phyloP scores from a whole-genome alignment of 2,888 invertebrate genomes.

The Macrostomum cliftonense region DNA sequence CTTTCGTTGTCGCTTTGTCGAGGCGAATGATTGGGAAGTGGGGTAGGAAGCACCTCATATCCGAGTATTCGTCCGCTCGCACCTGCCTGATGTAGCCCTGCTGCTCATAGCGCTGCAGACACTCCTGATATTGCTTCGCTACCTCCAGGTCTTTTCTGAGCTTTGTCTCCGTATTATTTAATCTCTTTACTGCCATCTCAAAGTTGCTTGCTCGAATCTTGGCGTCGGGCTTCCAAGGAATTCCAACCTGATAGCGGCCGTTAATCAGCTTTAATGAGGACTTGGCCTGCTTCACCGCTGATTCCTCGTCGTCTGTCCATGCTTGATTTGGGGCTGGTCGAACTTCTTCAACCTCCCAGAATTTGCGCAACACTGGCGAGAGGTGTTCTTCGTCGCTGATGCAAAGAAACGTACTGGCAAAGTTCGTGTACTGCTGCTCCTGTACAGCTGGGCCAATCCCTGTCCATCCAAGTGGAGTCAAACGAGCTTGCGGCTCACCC shows the following conservation, averaged over 20 bases:
- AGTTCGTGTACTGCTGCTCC: too few species aligned
- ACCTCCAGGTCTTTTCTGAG: slow-evolving; percentile 8
- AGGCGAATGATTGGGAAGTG: slow-evolving; percentile 5
- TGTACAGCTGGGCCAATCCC: neutral
- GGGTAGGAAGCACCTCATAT: neutral
- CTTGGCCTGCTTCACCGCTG: neutral
- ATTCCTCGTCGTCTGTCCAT: neutral
- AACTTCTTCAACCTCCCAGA: slow-evolving; percentile 1
- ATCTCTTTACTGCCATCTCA: neutral
- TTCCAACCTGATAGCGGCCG: neutral
- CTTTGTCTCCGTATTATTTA: slow-evolving; percentile 10
- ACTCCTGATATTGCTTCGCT: slow-evolving; percentile 5
- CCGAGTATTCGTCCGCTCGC: too few species aligned
- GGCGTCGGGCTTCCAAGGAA: slow-evolving; percentile 2
- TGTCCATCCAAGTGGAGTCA: slow-evolving; percentile 8
- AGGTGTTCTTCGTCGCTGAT: too few species aligned
- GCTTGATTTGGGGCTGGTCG: too few species aligned
- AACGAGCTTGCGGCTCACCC: slow-evolving; percentile 1
- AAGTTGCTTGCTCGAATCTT: neutral
- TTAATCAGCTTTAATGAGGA: neutral
- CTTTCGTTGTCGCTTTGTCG: slow-evolving; percentile 9
- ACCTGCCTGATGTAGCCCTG: slow-evolving; percentile 9
- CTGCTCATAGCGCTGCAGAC: slow-evolving; percentile 8
- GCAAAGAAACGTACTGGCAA: too few species aligned
- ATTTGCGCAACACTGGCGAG: neutral